These are phyloP conservation scores for Brachionus asplanchnoidis DNA, from an alignment of 1,140 invertebrate species.

Conservation along the genomic window DNA sequence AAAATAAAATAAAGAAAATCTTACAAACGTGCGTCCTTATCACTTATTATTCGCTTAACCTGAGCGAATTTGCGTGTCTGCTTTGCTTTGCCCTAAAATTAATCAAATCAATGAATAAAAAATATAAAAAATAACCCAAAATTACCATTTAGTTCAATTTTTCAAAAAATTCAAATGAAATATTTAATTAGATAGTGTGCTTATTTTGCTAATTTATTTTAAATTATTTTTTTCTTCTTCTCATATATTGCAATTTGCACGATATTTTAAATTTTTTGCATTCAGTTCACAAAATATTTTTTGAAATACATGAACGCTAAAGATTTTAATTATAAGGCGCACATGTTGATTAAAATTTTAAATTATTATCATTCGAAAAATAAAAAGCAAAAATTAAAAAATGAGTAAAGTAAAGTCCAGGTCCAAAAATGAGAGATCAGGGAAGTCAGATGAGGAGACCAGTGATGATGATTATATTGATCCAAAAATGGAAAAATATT, in stretches of 20 bases:
- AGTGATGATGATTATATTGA: constrained; percentile 38
- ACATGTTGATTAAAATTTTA: constrained; percentile 24
- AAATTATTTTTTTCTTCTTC: not conserved
- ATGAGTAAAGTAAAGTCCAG: constrained; percentile 31
- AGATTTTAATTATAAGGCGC: not conserved
- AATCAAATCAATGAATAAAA: not conserved
- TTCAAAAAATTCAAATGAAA: not conserved
- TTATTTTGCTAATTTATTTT: constrained; percentile 13
- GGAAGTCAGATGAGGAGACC: not conserved
- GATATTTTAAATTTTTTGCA: not conserved
- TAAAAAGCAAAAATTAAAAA: not conserved
- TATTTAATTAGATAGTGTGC: constrained; percentile 13
- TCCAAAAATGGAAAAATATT: constrained; percentile 40
- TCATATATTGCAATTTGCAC: not conserved
- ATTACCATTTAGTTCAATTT: not conserved
- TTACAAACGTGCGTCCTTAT: constrained; percentile 11
- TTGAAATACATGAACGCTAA: not conserved
- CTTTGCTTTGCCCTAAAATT: constrained; percentile 14
- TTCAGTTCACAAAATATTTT: not conserved
- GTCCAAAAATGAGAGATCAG: not conserved
- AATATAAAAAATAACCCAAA: not conserved
- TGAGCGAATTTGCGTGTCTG: constrained; percentile 44
- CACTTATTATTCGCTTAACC: constrained; percentile 39
- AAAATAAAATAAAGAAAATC: not conserved
- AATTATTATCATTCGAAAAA: constrained; percentile 9